Percentiles rank a stretch among this genome's conserved stretches.
phyloP scores from a whole-genome alignment of 2,888 invertebrate genomes.

The Meta bourneti region DNA sequence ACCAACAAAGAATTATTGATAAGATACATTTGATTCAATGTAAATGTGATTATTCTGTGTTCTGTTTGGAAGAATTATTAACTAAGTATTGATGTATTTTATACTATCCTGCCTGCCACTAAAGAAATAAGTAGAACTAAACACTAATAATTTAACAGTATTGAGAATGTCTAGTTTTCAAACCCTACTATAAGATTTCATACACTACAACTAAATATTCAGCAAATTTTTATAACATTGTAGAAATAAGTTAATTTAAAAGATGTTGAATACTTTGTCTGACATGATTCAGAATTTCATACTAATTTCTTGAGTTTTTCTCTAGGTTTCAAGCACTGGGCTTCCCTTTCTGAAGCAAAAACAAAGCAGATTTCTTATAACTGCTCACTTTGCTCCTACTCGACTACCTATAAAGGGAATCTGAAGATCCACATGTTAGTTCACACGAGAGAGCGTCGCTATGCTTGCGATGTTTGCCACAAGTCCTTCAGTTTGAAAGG shows the following conservation, averaged over 20 bases:
- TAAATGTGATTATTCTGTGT: too few species aligned
- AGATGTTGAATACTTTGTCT: background rate
- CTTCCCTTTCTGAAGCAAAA: background rate
- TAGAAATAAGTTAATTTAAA: background rate
- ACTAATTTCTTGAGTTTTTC: background rate
- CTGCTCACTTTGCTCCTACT: slow-evolving; percentile 10
- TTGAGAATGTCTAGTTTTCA: background rate
- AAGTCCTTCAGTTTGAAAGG: slow-evolving; percentile 26
- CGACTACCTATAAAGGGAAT: background rate
- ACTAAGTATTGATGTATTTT: too few species aligned
- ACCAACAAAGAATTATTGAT: too few species aligned
- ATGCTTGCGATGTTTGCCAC: slow-evolving; percentile 4
- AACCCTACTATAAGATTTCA: too few species aligned
- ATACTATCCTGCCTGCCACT: too few species aligned
- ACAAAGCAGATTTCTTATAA: background rate
- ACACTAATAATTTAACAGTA: too few species aligned
- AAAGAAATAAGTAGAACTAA: too few species aligned
- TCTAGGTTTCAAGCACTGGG: background rate
- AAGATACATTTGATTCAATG: too few species aligned
- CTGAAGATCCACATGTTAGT: slow-evolving; percentile 13
- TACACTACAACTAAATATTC: background rate
- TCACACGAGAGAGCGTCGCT: slow-evolving; percentile 11
- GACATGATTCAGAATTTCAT: background rate
- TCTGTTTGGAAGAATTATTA: too few species aligned
- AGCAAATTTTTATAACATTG: background rate